phyloP scores from a whole-genome alignment of 2,888 invertebrate genomes.

The Germaria angustata region DNA sequence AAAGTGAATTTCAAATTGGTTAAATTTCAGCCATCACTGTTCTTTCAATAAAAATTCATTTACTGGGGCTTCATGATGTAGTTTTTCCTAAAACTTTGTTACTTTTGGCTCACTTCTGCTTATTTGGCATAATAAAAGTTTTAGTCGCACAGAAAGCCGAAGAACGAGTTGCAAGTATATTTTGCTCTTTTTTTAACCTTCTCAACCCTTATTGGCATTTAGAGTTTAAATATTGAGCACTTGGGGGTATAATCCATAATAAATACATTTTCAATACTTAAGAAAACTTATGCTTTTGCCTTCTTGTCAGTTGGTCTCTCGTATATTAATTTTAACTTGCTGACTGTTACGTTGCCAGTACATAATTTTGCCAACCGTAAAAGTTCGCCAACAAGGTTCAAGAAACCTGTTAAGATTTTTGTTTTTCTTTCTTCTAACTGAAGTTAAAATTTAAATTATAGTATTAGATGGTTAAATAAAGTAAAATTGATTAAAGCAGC shows the following conservation, averaged over 20 bases:
- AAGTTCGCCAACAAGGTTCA: slow-evolving; percentile 66
- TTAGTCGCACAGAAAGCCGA: slow-evolving; percentile 29
- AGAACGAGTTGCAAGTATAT: neutral
- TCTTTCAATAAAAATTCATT: neutral
- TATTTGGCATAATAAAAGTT: slow-evolving; percentile 56
- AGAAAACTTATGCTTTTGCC: slow-evolving; percentile 56
- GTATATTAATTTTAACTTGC: neutral
- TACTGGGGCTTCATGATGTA: neutral
- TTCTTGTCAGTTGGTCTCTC: slow-evolving; percentile 37
- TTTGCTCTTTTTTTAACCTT: slow-evolving; percentile 36
- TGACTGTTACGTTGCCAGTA: neutral
- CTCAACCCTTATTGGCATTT: slow-evolving; percentile 64
- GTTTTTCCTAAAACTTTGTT: slow-evolving; percentile 9
- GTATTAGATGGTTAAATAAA: slow-evolving; percentile 43
- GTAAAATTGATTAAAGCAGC: neutral
- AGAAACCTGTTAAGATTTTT: slow-evolving; percentile 66
- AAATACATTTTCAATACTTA: slow-evolving; percentile 63
- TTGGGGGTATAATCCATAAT: slow-evolving; percentile 67
- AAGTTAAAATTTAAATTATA: slow-evolving; percentile 60
- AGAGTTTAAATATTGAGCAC: slow-evolving; percentile 64
- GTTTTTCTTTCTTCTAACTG: neutral
- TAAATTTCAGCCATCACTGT: neutral
- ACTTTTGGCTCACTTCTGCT: slow-evolving; percentile 33
- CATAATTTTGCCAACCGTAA: slow-evolving; percentile 40
- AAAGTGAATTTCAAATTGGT: neutral